Base-by-base conservation (phyloP, 2,888 invertebrate genomes). In the Leuctra nigra region DNA sequence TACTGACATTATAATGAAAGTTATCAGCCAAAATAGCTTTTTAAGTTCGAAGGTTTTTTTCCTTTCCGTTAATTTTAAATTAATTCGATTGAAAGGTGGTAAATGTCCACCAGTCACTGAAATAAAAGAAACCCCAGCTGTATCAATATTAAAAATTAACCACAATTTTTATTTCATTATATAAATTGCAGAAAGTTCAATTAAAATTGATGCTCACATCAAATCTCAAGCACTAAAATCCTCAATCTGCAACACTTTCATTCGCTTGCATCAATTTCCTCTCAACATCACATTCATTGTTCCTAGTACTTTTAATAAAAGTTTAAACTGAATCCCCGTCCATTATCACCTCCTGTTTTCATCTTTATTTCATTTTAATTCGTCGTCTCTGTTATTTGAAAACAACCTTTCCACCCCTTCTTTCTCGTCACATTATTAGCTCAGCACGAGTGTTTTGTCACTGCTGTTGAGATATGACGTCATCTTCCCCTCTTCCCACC, bases 401-500 rank as follows among this genome's bases (percentile, higher is more conserved):
- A 54, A 20, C 39, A 48, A 38, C 54, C 39, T 23, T 39, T n/a
- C 35, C 33, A 50, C 35, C 50, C 50, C 35, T 50, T 50, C 50
- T 50, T 50, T 20, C 9, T 38, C 44, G 29, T 48, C 47, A 29
- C 54, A 53, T 57, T 57, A 57, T 53, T 54, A 54, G 57, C 48
- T 24, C 54, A 46, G 44, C 38, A 14, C 22, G 53, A 54, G 54
- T 54, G 54, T 54, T 54, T 53, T 57, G 56, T 56, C 56, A 56
- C 53, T 57, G 20, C 29, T 48, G 50, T 52, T 33, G 39, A 33
- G 20, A 20, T 22, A 14, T 16, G 33, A 36, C 22, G 33, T 29
- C 29, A 29, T 29, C 29, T 6, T 29, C 39, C 54, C 29, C 14
- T 18, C 55, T 24, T 38, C 47, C 25, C 38, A 18, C 23, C 16